Conservation (phyloP, 2,797 vertebrate species). For the Arnoldichthys spilopterus region DNA sequence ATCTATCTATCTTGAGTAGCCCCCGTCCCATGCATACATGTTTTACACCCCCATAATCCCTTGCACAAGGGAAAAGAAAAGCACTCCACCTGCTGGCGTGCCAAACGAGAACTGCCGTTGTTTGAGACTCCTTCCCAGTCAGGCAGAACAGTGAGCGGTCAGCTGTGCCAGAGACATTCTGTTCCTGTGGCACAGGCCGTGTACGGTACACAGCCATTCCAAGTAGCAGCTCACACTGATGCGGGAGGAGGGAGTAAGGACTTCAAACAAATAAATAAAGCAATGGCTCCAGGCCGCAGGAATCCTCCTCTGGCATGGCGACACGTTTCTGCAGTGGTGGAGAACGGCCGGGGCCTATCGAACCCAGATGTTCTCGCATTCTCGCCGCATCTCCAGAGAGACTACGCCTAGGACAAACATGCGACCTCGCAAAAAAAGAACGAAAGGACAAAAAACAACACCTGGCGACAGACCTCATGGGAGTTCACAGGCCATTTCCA, state of each 20-base stretch:
- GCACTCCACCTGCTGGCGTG: constrained; percentile 76
- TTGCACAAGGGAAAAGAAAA: constrained; percentile 38
- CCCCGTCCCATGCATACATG: too few relatives aligned
- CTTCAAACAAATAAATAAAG: constrained; percentile 90
- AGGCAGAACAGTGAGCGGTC: constrained; percentile 69
- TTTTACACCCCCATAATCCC: background rate
- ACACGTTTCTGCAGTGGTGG: constrained; percentile 79
- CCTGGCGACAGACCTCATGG: constrained; percentile 60
- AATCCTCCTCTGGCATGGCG: constrained; percentile 87
- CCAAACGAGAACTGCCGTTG: constrained; percentile 51
- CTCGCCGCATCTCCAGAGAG: constrained; percentile 62
- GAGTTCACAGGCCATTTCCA: constrained; percentile 23
- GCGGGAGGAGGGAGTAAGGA: constrained; percentile 76
- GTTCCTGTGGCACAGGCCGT: constrained; percentile 82
- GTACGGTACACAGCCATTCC: constrained; percentile 76
- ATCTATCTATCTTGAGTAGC: too few relatives aligned
- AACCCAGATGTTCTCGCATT: constrained; percentile 86
- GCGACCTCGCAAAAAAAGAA: constrained; percentile 22
- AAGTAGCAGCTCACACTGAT: constrained; percentile 68
- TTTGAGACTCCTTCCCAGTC: constrained; percentile 64
- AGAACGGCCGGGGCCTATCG: constrained; percentile 86
- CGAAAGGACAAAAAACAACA: too few relatives aligned
- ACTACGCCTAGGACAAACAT: constrained; percentile 68
- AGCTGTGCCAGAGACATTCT: constrained; percentile 88
- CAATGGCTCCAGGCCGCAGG: constrained; percentile 89